Percentiles rank a stretch among this genome's conserved stretches.
These are phyloP conservation scores for Tenthredo livida DNA, from an alignment of 2,888 invertebrate genomes.

Conservation along the genomic window DNA sequence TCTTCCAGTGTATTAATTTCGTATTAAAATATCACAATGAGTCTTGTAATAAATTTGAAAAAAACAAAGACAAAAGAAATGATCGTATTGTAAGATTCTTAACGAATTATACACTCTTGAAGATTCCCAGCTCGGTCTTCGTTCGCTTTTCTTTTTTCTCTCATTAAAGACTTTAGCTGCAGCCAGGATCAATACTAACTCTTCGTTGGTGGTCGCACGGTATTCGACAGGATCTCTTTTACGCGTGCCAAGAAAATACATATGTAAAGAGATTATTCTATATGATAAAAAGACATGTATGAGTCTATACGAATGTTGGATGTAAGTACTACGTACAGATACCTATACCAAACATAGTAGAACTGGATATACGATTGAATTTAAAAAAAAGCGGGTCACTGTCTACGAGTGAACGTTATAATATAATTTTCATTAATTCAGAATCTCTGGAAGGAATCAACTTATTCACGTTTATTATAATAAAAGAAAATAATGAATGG, in stretches of 20 bases:
- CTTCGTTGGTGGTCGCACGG: constrained; percentile 10
- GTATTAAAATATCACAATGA: background rate
- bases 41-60: background rate
- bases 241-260: constrained; percentile 30
- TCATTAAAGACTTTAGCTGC: constrained; percentile 4
- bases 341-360: too few relatives aligned
- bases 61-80: background rate
- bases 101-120: background rate
- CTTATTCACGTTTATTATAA: background rate
- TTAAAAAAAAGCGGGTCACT: background rate
- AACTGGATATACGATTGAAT: background rate
- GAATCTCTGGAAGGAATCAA: background rate
- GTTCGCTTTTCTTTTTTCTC: background rate
- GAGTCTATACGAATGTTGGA: background rate
- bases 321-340: background rate
- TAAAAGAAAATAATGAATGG: background rate
- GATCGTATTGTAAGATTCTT: background rate
- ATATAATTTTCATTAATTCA: background rate
- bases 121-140: background rate
- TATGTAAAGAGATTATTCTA: background rate
- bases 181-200: constrained; percentile 43
- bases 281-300: background rate
- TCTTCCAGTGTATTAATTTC: background rate
- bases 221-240: background rate
- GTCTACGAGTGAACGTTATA: background rate